Conservation (phyloP, 2,888 invertebrate species). For the Andrena praecox region DNA sequence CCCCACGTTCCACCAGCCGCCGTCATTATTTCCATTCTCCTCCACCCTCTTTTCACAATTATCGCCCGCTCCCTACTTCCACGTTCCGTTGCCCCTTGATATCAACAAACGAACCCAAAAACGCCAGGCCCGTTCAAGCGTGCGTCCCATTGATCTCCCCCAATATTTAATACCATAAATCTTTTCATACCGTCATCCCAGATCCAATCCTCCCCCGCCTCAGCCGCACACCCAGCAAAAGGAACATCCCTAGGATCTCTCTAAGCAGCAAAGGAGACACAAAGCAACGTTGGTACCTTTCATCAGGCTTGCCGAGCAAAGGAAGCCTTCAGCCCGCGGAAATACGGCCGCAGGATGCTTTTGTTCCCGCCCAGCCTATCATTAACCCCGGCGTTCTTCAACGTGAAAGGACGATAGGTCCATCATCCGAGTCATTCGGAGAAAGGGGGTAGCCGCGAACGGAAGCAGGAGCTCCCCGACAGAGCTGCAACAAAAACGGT, state of each 20-base stretch:
- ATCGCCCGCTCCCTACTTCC: neutral
- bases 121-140: neutral
- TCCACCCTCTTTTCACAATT: neutral
- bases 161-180: slow-evolving; percentile 23
- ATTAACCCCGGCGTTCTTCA: slow-evolving; percentile 26
- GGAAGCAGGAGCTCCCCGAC: neutral
- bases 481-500: slow-evolving; percentile 24
- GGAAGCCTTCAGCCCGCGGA: slow-evolving; percentile 20
- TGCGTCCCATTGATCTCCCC: neutral
- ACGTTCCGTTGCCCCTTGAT: neutral
- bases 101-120: neutral
- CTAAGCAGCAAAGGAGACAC: slow-evolving; percentile 16
- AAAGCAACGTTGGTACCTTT: slow-evolving; percentile 2
- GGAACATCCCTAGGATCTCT: slow-evolving; percentile 14
- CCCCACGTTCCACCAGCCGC: neutral
- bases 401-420: neutral
- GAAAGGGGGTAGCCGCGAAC: neutral
- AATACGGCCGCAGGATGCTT: slow-evolving; percentile 19
- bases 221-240: slow-evolving; percentile 19
- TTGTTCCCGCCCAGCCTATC: slow-evolving; percentile 32
- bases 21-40: neutral
- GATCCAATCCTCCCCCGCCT: neutral
- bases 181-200: slow-evolving; percentile 23
- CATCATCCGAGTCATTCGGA: slow-evolving; percentile 1
- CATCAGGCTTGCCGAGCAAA: slow-evolving; percentile 13